Evolutionary conservation across 1,140 invertebrate species (phyloP).

Genomic region (Oreohelix idahoensis): DNA sequence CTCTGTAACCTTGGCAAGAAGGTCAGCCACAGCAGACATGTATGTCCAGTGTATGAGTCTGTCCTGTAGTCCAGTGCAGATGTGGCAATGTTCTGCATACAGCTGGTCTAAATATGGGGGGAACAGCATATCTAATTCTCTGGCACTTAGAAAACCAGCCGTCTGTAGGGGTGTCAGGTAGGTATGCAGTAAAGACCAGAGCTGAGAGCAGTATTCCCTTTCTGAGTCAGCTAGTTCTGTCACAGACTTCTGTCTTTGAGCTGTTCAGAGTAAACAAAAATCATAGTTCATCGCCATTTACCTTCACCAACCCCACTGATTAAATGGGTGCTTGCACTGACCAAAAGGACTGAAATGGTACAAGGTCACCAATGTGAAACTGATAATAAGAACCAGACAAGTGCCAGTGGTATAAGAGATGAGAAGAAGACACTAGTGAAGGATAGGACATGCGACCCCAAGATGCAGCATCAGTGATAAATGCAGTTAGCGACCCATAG

Average conservation of each 20-base stretch:
- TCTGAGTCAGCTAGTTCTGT: slow-evolving; percentile 71
- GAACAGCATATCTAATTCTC: slow-evolving; percentile 68
- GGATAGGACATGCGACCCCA: no score
- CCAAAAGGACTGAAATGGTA: no score
- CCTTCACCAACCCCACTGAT: no score
- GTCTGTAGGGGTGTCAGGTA: slow-evolving; percentile 69
- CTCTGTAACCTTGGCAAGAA: slow-evolving; percentile 50
- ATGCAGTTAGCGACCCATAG: no score
- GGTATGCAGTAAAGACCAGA: slow-evolving; percentile 71
- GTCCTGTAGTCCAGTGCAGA: slow-evolving; percentile 70
- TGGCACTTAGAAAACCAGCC: slow-evolving; percentile 61
- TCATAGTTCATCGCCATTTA: no score
- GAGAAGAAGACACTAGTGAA: no score
- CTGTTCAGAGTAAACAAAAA: slow-evolving; percentile 41
- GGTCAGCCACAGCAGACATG: slow-evolving; percentile 51
- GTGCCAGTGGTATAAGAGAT: no score
- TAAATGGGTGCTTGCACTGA: no score
- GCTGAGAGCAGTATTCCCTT: slow-evolving; percentile 71
- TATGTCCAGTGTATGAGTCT: slow-evolving; percentile 65
- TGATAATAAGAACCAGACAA: no score
- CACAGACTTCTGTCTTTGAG: slow-evolving; percentile 66
- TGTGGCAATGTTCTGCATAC: slow-evolving; percentile 71
- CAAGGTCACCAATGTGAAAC: no score
- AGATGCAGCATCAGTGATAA: no score
- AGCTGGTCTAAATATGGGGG: slow-evolving; percentile 70